Evolutionary conservation across 2,888 invertebrate genomes (phyloP), one percentile per base, ranked within the genome.

Genomic region (Drosophila diplacantha): DNA sequence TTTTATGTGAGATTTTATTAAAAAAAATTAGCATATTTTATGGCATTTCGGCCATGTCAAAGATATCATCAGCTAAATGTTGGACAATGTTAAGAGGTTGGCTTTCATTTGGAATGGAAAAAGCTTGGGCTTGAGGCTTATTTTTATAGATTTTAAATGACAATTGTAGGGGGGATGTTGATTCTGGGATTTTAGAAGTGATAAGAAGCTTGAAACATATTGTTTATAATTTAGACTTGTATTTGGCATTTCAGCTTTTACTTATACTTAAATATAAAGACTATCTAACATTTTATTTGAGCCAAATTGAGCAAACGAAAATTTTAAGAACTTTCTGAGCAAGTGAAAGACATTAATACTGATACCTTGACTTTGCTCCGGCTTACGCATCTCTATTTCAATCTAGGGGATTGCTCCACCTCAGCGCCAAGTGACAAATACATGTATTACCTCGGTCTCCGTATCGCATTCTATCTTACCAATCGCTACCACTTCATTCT

Each of bases 1-100:
- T 76, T 66, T 81, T 79, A 79, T 77, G 74, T 64, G 74, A 69
- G 64, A 72, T 81, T 75, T 73, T 65, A 79, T 82, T 81, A 69
- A 71, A 82, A 80, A 66, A 68, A 82, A 80, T 71, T 67, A 41
- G 65, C 73, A 82, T 77, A 73, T 75, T 81, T 81, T 62, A 64
- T 73, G 79, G 60, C 41, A 46, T 67, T 44, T 39, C 24, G 38
- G 29, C 50, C 46, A 50, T 59, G 60, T 50, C 43, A 43, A 32
- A 50, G 50, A 60, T 49, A 61, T 61, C 39, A 61, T 60, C 49
- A 39, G 39, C 29, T 18, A 49, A 41, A 49, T 29, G 24, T 61
- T 34, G 29, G 39, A 24, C 11, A 29, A 62, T 16, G 39, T 38
- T 18, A 24, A 53, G 31, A 29, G 29, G 22, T 16, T 29, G 26